A percentile compares a stretch with the other conserved stretches of the same genome.
phyloP scores from a whole-genome alignment of 92 coral and sea anemone genomes.

The Epizoanthus rinbou region DNA sequence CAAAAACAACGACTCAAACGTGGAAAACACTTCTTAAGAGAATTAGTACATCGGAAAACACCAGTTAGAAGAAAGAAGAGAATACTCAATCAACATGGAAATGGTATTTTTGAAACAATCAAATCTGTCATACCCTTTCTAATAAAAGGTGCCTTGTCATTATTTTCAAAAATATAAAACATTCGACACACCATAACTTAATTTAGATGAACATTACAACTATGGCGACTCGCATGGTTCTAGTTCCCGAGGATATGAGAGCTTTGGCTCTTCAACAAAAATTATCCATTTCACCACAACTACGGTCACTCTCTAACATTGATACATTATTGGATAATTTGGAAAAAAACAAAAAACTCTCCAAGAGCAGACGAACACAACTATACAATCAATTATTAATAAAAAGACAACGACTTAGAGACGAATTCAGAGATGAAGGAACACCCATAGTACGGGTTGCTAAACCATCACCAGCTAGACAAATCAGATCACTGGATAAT shows the following conservation, averaged over 20 bases:
- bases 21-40: neutral
- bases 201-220: too few species aligned
- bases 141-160: neutral
- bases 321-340: neutral
- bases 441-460: too few species aligned
- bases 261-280: conserved; percentile 6
- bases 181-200: too few species aligned
- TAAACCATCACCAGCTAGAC: too few species aligned
- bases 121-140: neutral
- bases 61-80: conserved; percentile 7
- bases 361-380: neutral
- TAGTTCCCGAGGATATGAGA: conserved; percentile 4
- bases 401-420: neutral
- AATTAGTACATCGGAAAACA: conserved; percentile 2
- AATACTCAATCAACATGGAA: neutral
- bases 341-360: neutral
- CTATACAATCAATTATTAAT: neutral
- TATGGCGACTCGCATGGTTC: conserved; percentile 21
- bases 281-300: neutral
- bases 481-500: too few species aligned
- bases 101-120: neutral
- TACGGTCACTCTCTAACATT: neutral
- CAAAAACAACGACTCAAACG: conserved; percentile 1
- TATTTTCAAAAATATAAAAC: neutral
- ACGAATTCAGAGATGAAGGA: too few species aligned